Percentiles rank a stretch among this genome's conserved stretches.
phyloP scores from a whole-genome alignment of 1,140 invertebrate species.

The Ceratitis capitata region DNA sequence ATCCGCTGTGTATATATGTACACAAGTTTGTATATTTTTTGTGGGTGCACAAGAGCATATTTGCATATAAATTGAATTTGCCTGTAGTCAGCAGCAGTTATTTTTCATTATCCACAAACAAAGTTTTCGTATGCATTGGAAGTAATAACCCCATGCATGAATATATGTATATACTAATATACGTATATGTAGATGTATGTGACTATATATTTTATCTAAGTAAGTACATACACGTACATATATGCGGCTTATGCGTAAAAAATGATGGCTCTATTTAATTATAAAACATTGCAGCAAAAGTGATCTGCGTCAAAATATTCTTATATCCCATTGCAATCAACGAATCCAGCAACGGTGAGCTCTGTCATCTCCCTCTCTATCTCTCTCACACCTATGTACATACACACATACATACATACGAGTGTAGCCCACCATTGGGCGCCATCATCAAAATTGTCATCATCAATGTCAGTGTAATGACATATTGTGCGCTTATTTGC shows the following conservation, averaged over 20 bases:
- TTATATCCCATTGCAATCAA: conserved; percentile 21
- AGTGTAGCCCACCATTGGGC: neutral
- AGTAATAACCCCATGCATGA: neutral
- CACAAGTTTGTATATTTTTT: neutral
- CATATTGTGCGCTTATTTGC: conserved; percentile 37
- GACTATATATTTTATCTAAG: too few relatives aligned
- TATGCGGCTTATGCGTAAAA: neutral
- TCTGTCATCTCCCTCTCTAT: neutral
- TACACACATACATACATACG: neutral
- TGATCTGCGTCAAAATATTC: neutral
- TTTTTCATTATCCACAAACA: conserved; percentile 18
- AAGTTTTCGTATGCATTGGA: neutral
- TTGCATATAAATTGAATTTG: conserved; percentile 40
- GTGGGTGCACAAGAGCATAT: neutral
- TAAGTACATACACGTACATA: neutral
- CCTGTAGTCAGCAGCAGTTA: conserved; percentile 28
- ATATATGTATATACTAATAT: neutral
- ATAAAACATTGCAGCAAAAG: conserved; percentile 28
- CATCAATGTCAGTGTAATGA: conserved; percentile 35
- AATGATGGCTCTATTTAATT: conserved; percentile 34
- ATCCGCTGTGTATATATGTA: neutral
- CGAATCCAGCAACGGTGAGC: neutral
- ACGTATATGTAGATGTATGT: neutral
- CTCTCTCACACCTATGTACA: neutral
- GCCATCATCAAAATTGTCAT: conserved; percentile 32